Base-by-base conservation (phyloP, 2,888 invertebrate species). In the Drosophila nr. fundita region DNA sequence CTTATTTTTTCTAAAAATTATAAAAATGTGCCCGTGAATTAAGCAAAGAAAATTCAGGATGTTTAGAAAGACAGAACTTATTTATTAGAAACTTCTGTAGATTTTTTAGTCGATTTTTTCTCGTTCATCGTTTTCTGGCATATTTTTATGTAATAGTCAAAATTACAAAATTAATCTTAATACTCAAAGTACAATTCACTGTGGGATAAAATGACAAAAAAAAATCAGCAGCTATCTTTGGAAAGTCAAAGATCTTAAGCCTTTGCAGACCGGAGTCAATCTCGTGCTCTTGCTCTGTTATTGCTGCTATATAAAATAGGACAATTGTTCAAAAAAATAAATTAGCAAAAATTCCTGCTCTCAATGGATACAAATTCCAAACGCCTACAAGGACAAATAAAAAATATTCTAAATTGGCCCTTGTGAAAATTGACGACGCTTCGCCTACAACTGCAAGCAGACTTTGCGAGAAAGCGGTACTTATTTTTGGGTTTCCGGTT, bases 401-500 rank as follows among this genome's bases (percentile, higher is more conserved):
- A 62, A 75, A 8, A 38, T 2, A 59, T 66, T 63, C 57, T 52
- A 40, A 59, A 67, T 62, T 66, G 54, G 40, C 18, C 38, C 54
- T 62, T 72, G 45, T 34, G 24, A 36, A 40, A 62, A 57, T 59
- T 57, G 58, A 11, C 45, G 32, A 27, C 50, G 30, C 52, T 60
- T 69, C 7, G 32, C 21, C 45, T n/a, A 29, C 6, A 40, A 54
- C 53, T 52, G 77, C 49, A 63, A 63, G 63, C 66, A 67, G 69
- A 68, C 57, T 73, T 64, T 68, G 57, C 73, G 68, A 63, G 59
- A 53, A 58, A 63, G 30, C 50, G 13, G 13, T 7, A 34, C 45
- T 54, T 45, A 48, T 8, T 38, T 27, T 49, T 40, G 29, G 61
- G 18, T 29, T 21, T 40, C 42, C 32, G 10, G n/a, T n/a, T 34